phyloP scores from a whole-genome alignment of 2,888 invertebrate species.

The Sminthurinus aureus region DNA sequence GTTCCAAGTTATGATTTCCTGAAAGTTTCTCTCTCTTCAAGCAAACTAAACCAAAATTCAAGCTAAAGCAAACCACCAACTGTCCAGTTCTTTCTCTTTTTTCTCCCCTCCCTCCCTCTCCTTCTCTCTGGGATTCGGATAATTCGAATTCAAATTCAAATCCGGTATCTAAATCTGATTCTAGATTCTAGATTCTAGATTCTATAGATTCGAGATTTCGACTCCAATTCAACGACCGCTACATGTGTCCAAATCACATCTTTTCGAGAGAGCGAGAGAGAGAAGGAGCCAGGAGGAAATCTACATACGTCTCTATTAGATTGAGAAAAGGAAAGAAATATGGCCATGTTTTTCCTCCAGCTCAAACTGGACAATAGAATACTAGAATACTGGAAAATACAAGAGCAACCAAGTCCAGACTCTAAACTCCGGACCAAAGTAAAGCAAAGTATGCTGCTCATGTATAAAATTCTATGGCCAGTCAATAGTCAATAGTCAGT shows the following conservation, averaged over 20 bases:
- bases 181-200: not conserved
- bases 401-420: too few relatives aligned
- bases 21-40: slow-evolving; percentile 36
- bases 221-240: too few relatives aligned
- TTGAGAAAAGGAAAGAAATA: too few relatives aligned
- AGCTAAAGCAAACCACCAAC: not conserved
- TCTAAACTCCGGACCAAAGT: too few relatives aligned
- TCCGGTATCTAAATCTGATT: not conserved
- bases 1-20: slow-evolving; percentile 49
- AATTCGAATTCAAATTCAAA: not conserved
- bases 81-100: slow-evolving; percentile 8
- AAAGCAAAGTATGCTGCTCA: too few relatives aligned
- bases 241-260: too few relatives aligned
- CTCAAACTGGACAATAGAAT: too few relatives aligned
- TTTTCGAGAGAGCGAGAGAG: not conserved
- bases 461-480: too few relatives aligned
- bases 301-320: too few relatives aligned
- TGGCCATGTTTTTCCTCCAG: too few relatives aligned
- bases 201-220: not conserved
- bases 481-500: too few relatives aligned
- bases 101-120: not conserved
- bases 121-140: not conserved
- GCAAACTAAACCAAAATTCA: not conserved
- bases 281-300: not conserved
- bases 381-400: too few relatives aligned